Base-by-base conservation (phyloP, 2,888 invertebrate species). In the Cerastoderma edule region DNA sequence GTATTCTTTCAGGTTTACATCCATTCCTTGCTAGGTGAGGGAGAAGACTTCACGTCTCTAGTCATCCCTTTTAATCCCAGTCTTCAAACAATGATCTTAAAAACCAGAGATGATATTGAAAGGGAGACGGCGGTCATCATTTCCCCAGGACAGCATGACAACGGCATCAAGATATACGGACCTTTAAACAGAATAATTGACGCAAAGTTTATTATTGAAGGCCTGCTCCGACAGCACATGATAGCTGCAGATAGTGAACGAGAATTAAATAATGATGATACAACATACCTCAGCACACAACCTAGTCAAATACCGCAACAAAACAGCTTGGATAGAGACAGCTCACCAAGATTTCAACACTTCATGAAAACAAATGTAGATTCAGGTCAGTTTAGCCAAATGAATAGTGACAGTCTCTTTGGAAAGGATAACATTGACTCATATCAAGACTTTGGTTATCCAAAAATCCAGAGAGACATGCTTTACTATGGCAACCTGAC, bases 1-100 rank as follows among this genome's bases (percentile, higher is more conserved):
- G n/a, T 67, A 56, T 70, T 10, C 39, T 87, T 85, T 35, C 82
- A 87, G 87, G 81, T 64, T 28, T 87, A 85, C 57, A 74, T 86
- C 10, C 65, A 76, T 56, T 80, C 85, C 48, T 68, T 82, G n/a
- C 60, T 78, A n/a, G 83, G 72, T 3, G 80, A 82, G 28, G 78
- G 83, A 10, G 39, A 70, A 8, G 74, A 78, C 22, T 80, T 82
- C 48, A 73, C 66, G 22, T 70, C 75, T 6, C 57, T 75, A 27
- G 72, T 77, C 3, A 54, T 72, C 33, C 72, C 33, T n/a, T 79
- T 83, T 39, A 64, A 78, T 5, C 60, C 54, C 8, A 68, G 71
- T 56, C 54, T 75, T 24, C 78, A 85, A 33, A 78, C 71, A 33
- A 85, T 85, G 83, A 83, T 88, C 53, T 65, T 80, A 28, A 72